Evolutionary conservation across 2,113 vertebrate species (phyloP).

Genomic region (Australoheros scitulus): DNA sequence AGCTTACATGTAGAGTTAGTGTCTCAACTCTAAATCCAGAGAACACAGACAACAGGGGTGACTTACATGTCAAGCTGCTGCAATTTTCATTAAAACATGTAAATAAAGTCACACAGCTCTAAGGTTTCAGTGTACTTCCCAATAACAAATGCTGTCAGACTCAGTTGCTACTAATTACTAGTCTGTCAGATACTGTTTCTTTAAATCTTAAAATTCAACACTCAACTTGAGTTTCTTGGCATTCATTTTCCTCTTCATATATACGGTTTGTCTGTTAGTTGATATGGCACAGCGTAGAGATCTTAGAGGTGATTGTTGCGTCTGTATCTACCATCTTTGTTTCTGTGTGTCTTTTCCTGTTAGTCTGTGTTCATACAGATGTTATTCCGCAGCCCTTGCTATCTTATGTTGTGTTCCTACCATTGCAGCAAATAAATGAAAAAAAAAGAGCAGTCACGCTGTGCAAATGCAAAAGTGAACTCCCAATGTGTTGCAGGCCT

Average conservation of each 20-base stretch:
- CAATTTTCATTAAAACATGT: not conserved
- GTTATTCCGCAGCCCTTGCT: constrained; percentile 17
- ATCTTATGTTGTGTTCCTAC: constrained; percentile 8
- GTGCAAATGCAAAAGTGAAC: not conserved
- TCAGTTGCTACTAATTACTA: not conserved
- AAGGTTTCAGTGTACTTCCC: constrained; percentile 2
- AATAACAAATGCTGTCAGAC: not conserved
- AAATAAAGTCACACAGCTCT: constrained; percentile 28
- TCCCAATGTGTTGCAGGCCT: not conserved
- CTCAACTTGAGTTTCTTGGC: not conserved
- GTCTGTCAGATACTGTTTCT: not conserved
- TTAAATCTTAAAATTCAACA: not conserved
- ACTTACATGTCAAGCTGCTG: not conserved
- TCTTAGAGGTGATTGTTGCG: constrained; percentile 14
- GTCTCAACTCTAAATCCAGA: not conserved
- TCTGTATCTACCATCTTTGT: constrained; percentile 14
- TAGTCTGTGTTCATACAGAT: not conserved
- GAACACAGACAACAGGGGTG: not conserved
- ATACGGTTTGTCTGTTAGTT: not conserved
- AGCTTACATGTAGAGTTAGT: not conserved
- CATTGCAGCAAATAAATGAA: constrained; percentile 3
- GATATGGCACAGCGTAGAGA: not conserved
- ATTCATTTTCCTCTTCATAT: not conserved
- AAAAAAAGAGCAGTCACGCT: constrained; percentile 12
- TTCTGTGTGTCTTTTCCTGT: not conserved